Evolutionary conservation across 2,113 vertebrate species (phyloP).

Genomic region (Marmota flaviventris): DNA sequence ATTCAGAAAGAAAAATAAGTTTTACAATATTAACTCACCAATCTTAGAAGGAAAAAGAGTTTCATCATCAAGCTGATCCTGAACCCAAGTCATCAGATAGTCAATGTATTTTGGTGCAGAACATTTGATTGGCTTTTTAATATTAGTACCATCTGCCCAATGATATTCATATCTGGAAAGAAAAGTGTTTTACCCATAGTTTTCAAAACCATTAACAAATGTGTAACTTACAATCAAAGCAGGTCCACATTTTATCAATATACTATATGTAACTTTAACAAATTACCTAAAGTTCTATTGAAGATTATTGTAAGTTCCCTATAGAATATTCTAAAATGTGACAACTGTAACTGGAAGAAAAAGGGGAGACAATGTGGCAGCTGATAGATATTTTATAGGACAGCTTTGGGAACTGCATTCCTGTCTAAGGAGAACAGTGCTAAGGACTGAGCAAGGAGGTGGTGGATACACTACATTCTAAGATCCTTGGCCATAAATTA

Average conservation of each 20-base stretch:
- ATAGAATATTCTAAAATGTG: background rate
- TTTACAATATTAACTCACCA: constrained; percentile 87
- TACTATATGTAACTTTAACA: background rate
- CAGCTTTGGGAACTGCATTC: background rate
- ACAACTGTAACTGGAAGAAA: background rate
- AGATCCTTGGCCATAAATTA: background rate
- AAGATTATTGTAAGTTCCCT: constrained; percentile 10
- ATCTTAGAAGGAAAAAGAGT: constrained; percentile 99
- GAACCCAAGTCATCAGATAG: constrained; percentile 99
- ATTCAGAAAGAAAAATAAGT: constrained; percentile 61
- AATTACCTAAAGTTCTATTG: constrained; percentile 5
- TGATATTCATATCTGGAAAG: constrained; percentile 96
- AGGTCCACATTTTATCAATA: constrained; percentile 39
- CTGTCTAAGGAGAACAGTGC: background rate
- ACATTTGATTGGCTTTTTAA: constrained; percentile 98
- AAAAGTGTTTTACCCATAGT: constrained; percentile 31
- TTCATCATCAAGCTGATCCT: constrained; percentile 98
- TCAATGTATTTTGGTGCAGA: constrained; percentile 98
- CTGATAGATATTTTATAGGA: background rate
- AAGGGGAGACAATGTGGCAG: background rate
- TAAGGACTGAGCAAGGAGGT: background rate
- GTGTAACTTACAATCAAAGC: constrained; percentile 44
- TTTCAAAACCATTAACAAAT: constrained; percentile 59
- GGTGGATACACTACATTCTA: background rate
- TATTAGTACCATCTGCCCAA: constrained; percentile 98